Percentiles rank a stretch among this genome's conserved stretches.
Conservation (phyloP, 2,888 invertebrate genomes). For the Volucella zonaria region DNA sequence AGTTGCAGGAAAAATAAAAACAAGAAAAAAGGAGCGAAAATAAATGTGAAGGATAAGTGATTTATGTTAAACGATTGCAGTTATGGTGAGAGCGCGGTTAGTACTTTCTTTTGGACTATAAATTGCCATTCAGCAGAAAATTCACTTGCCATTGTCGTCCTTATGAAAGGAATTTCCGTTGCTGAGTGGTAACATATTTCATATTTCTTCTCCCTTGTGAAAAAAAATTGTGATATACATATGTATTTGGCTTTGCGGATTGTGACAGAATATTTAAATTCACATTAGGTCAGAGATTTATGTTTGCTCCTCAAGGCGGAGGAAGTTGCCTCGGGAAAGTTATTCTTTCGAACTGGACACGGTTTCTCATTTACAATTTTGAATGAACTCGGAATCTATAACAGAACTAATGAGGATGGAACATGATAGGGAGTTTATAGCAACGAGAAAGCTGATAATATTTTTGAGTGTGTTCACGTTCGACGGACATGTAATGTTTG, state of each 20-base stretch:
- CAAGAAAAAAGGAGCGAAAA: neutral
- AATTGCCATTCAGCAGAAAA: no score
- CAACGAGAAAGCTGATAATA: no score
- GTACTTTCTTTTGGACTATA: neutral
- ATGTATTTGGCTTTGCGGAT: conserved; percentile 1
- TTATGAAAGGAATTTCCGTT: conserved; percentile 35
- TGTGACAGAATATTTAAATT: conserved; percentile 38
- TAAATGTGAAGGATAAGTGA: conserved; percentile 42
- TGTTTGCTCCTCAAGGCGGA: no score
- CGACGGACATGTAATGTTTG: no score
- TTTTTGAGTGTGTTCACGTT: no score
- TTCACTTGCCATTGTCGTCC: conserved; percentile 10
- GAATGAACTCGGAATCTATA: no score
- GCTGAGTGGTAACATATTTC: conserved; percentile 30
- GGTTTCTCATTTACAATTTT: no score
- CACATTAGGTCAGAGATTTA: neutral
- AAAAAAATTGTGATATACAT: conserved; percentile 11
- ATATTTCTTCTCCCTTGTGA: neutral
- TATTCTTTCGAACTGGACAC: no score
- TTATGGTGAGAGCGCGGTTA: neutral
- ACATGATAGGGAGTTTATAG: no score
- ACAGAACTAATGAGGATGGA: no score
- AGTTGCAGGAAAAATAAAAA: no score
- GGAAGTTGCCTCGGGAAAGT: no score
- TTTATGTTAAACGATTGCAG: conserved; percentile 59